A percentile compares a stretch with the other conserved stretches of the same genome.
Conservation (phyloP, 1,140 invertebrate species). For the Drosophila ficusphila region DNA sequence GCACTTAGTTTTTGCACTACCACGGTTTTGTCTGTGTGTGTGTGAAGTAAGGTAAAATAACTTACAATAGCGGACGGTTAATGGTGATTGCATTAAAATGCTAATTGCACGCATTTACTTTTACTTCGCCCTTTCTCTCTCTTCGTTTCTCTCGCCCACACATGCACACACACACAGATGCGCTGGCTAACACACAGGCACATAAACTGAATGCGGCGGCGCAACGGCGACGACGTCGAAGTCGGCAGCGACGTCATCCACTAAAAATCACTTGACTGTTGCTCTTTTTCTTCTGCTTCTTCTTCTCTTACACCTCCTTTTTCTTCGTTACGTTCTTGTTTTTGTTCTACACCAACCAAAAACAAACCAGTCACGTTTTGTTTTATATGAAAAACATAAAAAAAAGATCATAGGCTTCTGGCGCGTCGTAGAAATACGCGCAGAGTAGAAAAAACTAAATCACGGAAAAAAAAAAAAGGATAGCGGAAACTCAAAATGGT, state of each 20-base stretch:
- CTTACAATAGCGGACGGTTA: conserved; percentile 50
- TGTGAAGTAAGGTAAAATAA: background rate
- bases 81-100: conserved; percentile 71
- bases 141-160: conserved; percentile 18
- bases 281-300: conserved; percentile 38
- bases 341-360: conserved; percentile 66
- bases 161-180: conserved; percentile 22
- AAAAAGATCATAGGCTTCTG: background rate
- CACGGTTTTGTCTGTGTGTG: conserved; percentile 8
- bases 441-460: background rate
- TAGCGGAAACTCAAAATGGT: background rate
- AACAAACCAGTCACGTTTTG: conserved; percentile 75
- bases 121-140: conserved; percentile 47
- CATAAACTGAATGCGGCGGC: conserved; percentile 47
- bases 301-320: conserved; percentile 23
- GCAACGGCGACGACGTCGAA: conserved; percentile 43
- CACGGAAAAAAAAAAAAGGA: background rate
- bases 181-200: conserved; percentile 8
- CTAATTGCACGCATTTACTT: conserved; percentile 74
- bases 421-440: conserved; percentile 7
- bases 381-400: conserved; percentile 43
- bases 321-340: conserved; percentile 9
- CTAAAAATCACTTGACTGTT: conserved; percentile 72
- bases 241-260: conserved; percentile 55
- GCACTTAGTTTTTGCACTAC: conserved; percentile 33